Evolutionary conservation across 2,888 invertebrate species (phyloP).

Genomic region (Siphlonurus alternatus): DNA sequence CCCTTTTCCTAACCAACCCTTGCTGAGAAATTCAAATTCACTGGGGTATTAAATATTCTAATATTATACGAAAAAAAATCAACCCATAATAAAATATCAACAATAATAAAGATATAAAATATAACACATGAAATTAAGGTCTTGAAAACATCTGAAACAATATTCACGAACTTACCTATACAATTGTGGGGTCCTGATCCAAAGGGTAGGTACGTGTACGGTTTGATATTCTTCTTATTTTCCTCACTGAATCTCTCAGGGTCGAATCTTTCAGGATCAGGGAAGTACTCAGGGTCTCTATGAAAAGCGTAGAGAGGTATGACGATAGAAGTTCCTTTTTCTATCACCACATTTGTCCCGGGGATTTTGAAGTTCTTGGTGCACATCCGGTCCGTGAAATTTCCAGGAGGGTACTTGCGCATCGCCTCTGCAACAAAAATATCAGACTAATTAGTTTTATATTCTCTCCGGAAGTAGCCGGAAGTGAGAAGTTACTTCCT

Average conservation of each 20-base stretch:
- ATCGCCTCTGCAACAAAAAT: slow-evolving; percentile 40
- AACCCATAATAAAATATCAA: no score
- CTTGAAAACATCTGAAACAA: no score
- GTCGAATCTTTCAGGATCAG: slow-evolving; percentile 36
- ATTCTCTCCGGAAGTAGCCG: no score
- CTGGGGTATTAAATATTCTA: no score
- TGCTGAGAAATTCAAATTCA: no score
- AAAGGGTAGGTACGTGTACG: slow-evolving; percentile 34
- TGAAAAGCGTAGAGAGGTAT: slow-evolving; percentile 39
- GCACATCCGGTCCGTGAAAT: slow-evolving; percentile 32
- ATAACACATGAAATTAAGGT: no score
- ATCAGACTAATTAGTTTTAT: no score
- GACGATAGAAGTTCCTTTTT: slow-evolving; percentile 33
- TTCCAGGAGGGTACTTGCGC: slow-evolving; percentile 39
- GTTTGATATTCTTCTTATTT: slow-evolving; percentile 26
- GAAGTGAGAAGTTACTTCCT: no score
- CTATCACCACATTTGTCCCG: slow-evolving; percentile 29
- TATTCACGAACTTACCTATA: slow-evolving; percentile 38
- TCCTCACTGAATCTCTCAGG: slow-evolving; percentile 37
- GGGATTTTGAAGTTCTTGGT: slow-evolving; percentile 25
- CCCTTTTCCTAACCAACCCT: no score
- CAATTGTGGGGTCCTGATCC: slow-evolving; percentile 43
- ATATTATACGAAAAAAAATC: no score
- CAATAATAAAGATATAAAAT: no score
- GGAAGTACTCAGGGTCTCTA: slow-evolving; percentile 36